Conservation (phyloP, 2,113 vertebrate genomes). For the Amia ocellicauda region DNA sequence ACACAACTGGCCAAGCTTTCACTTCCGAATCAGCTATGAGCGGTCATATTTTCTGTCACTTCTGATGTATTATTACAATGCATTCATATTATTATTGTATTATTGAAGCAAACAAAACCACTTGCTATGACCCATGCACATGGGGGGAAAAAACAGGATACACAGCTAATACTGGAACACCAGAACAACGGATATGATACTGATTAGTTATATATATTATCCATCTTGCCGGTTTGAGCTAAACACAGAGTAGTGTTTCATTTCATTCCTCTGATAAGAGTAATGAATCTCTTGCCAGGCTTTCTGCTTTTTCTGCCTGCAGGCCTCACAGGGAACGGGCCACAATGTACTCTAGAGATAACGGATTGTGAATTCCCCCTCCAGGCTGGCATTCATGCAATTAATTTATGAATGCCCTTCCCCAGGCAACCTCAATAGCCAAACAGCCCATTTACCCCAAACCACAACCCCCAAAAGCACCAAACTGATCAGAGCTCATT, state of each 20-base stretch:
- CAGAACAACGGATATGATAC: neutral
- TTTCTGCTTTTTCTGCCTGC: neutral
- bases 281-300: slow-evolving; percentile 11
- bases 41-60: no score
- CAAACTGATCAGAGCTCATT: slow-evolving; percentile 12
- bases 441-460: neutral
- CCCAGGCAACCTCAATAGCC: neutral
- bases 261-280: slow-evolving; percentile 12
- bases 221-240: neutral
- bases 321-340: neutral
- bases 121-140: no score
- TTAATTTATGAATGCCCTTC: slow-evolving; percentile 23
- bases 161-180: no score
- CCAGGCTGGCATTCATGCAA: slow-evolving; percentile 21
- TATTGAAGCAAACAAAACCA: no score
- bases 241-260: neutral
- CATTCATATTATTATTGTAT: no score
- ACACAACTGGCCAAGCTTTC: no score
- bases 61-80: no score
- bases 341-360: slow-evolving; percentile 1
- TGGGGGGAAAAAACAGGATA: no score
- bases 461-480: slow-evolving; percentile 3
- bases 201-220: neutral
- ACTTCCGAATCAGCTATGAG: no score
- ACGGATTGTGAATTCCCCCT: slow-evolving; percentile 13